Base-by-base conservation (phyloP, 2,113 vertebrate genomes). In the Mobula hypostoma region DNA sequence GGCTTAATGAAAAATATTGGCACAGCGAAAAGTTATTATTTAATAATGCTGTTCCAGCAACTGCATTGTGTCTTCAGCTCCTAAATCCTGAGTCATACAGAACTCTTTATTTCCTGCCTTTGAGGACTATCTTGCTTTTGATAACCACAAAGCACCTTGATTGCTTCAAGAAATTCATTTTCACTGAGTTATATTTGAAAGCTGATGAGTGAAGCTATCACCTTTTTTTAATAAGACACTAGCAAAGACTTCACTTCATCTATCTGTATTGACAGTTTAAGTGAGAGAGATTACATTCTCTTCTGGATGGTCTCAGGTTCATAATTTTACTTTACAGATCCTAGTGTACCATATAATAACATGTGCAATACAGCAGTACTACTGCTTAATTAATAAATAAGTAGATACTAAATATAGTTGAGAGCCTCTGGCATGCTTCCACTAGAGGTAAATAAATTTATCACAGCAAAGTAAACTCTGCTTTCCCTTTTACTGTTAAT, bases 81-180 rank as follows among this genome's bases (percentile, higher is more conserved):
- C 58, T 15, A 61, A 61, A 2, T 61, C 29, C 58, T n/a, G 85
- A 88, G 15, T 63, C 24, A 63, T 88, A 2, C 56, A 14, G 21
- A 83, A 15, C 8, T 29, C 15, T 48, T 82, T 80, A 40, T 48
- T 5, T 61, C 8, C 56, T 87, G 83, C 24, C 27, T 87, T 61
- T 87, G 56, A 87, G 56, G 48, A 61, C 56, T 29, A 12, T 87
- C 48, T 9, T 12, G 27, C 24, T 24, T 87, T 87, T 87, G 56
- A 48, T 61, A 14, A 12, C 58, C 83, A 58, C 83, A 87, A 11
- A 82, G 27, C 56, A 61, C 58, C 27, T 56, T 83, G 11, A 87
- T 12, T 87, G 27, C 56, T 61, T 87, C 56, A 87, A 58, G 58
- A n/a, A 87, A 87, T 87, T n/a, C 83, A 87, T 29, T 87, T 87